Conservation (phyloP, 2,888 invertebrate species). For the Papilio protenor region DNA sequence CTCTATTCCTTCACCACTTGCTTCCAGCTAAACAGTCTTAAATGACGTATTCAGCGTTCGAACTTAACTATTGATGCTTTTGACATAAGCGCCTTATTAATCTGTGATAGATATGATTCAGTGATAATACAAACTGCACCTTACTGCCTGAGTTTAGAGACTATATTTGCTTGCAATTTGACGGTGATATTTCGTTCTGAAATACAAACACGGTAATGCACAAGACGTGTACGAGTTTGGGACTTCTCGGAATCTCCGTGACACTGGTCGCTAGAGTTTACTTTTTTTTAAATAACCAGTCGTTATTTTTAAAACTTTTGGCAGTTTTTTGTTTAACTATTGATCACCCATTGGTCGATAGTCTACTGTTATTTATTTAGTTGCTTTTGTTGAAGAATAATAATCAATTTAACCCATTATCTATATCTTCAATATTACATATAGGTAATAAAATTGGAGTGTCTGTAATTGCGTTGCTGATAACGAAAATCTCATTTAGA, state of each 20-base stretch:
- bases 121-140: constrained; percentile 38
- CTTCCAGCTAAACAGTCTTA: constrained; percentile 64
- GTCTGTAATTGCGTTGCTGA: too few relatives aligned
- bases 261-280: constrained; percentile 58
- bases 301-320: constrained; percentile 52
- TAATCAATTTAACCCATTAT: background rate
- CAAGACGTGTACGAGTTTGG: constrained; percentile 69
- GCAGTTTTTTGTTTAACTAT: constrained; percentile 17
- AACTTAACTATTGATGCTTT: constrained; percentile 65
- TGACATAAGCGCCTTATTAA: constrained; percentile 71
- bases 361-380: background rate
- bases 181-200: constrained; percentile 53
- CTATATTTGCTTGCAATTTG: constrained; percentile 48
- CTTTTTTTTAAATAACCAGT: constrained; percentile 67
- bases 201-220: constrained; percentile 61
- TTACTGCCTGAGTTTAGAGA: constrained; percentile 23
- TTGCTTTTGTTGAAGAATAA: background rate
- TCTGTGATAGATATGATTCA: constrained; percentile 51
- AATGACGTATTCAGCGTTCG: constrained; percentile 69
- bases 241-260: constrained; percentile 71
- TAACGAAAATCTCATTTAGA: too few relatives aligned
- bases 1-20: constrained; percentile 69
- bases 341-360: constrained; percentile 1
- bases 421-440: too few relatives aligned
- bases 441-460: too few relatives aligned